Base-by-base conservation (phyloP, 2,888 invertebrate species). In the Sisyra nigra region DNA sequence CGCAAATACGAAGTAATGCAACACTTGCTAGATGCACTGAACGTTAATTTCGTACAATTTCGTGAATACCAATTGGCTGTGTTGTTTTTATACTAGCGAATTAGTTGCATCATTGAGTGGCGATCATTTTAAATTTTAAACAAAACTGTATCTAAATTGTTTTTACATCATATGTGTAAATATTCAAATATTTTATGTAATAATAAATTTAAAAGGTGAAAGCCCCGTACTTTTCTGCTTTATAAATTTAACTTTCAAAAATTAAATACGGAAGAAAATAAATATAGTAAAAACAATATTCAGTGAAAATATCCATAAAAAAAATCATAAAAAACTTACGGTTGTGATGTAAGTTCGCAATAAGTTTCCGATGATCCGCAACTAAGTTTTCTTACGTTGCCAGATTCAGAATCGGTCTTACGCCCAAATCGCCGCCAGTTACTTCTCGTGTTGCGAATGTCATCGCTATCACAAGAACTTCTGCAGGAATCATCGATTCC, bases 311-410 rank as follows among this genome's bases (percentile, higher is more conserved):
- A 45, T 45, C 24, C 33, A 17, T 32, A 13, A 32, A 17, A 11
- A 33, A 19, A 39, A 8, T 10, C 42, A 43, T 17, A 31, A 44
- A 47, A 45, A 24, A 48, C 48, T 48, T 36, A 48, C 48, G 46
- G 45, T 48, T 48, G 42, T 34, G 48, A 45, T 40, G 49, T 43
- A 14, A 48, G 40, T 19, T 46, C 40, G 31, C 47, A 50, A 24
- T 50, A 52, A 1, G 53, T 45, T 40, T 59, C 58, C 8, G 55
- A 38, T 13, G 45, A 54, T 41, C 55, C 54, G n/a, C 55, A 50
- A 49, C 62, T 62, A 31, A 63, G 48, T 51, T 60, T 61, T 49
- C 62, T 54, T 40, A 55, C 55, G 46, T 60, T 62, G 48, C 61
- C 10, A 38, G 19, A 31, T 14, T 30, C 31, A 2, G 5, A 24